These are phyloP conservation scores for Catamblyrhynchus diadema DNA, from an alignment of 2,797 vertebrate species.

Conservation along the genomic window DNA sequence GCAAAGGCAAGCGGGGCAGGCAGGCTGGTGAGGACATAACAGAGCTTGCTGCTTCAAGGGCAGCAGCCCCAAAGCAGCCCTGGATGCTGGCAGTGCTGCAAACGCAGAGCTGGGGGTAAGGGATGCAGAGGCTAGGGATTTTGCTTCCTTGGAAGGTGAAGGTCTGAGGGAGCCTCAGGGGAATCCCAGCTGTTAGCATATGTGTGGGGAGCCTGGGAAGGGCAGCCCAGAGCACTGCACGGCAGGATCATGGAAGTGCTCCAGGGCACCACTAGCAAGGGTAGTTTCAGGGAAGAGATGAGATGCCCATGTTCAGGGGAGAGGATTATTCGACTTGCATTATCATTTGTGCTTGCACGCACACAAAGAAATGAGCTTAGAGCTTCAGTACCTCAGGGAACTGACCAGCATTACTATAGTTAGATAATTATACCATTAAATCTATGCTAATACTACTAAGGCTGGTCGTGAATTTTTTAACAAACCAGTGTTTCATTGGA, in stretches of 20 bases:
- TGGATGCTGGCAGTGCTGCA: not conserved
- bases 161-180: not conserved
- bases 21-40: not conserved
- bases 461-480: slow-evolving; percentile 54
- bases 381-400: slow-evolving; percentile 56
- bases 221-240: not conserved
- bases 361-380: not conserved
- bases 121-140: not conserved
- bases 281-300: not conserved
- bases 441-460: slow-evolving; percentile 45
- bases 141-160: not conserved
- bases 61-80: not conserved
- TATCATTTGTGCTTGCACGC: not conserved
- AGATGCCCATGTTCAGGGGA: not conserved
- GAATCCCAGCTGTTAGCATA: not conserved
- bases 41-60: slow-evolving; percentile 7
- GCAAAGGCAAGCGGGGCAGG: not conserved
- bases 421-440: slow-evolving; percentile 62
- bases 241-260: not conserved
- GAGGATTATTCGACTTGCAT: not conserved
- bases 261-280: not conserved
- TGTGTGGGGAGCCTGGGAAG: not conserved
- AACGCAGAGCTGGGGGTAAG: accelerated
- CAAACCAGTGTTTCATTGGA: slow-evolving; percentile 13
- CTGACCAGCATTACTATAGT: slow-evolving; percentile 48